Evolutionary conservation across 2,888 invertebrate species (phyloP).

Genomic region (Physocephala rufipes): DNA sequence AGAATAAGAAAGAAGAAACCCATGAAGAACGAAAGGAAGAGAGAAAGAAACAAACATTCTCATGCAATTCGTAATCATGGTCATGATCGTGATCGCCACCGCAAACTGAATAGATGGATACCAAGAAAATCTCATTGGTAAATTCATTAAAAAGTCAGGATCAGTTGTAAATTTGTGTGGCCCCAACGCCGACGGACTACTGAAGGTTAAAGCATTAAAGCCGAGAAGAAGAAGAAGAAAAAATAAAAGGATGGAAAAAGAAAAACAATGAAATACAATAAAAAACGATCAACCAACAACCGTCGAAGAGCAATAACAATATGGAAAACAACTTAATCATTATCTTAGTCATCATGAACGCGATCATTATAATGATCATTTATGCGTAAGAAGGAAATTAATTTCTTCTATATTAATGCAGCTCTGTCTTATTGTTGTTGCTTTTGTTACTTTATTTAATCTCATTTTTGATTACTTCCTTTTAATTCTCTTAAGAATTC

Average conservation of each 20-base stretch:
- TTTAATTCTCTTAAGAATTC: not conserved
- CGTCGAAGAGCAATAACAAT: no score
- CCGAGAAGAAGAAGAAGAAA: not conserved
- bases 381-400: slow-evolving; percentile 5
- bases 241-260: slow-evolving; percentile 4
- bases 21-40: slow-evolving; percentile 7
- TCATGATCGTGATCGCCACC: slow-evolving; percentile 24
- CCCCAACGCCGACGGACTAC: slow-evolving; percentile 10
- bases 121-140: no score
- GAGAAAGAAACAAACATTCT: not conserved
- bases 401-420: not conserved
- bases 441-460: no score
- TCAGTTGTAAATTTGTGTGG: slow-evolving; percentile 9
- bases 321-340: no score
- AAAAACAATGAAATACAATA: not conserved
- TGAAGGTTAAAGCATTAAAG: slow-evolving; percentile 26
- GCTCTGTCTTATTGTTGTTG: not conserved
- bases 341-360: no score
- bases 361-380: no score
- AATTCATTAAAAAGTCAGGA: not conserved
- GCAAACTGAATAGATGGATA: not conserved
- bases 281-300: no score
- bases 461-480: not conserved
- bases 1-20: slow-evolving; percentile 2
- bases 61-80: slow-evolving; percentile 22